Conservation (phyloP, 1,140 invertebrate genomes). For the Daktulosphaira vitifoliae region DNA sequence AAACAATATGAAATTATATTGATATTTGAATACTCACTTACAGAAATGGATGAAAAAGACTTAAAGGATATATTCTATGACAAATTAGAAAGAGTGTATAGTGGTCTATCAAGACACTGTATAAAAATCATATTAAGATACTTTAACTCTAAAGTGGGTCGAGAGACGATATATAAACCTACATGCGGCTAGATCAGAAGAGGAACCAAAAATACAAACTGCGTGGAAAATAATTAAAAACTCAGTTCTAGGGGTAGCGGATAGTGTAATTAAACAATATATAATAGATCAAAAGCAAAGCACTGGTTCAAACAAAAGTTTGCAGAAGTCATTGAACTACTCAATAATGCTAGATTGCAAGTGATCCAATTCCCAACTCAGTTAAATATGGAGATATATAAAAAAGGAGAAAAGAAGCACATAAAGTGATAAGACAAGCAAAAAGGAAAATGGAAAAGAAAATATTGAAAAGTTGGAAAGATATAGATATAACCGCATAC, state of each 20-base stretch:
- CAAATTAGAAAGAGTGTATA: not conserved
- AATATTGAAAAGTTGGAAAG: constrained; percentile 2
- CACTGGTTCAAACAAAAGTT: constrained; percentile 20
- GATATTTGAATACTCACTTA: not conserved
- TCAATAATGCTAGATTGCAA: not conserved
- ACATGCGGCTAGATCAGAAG: not conserved
- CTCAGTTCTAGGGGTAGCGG: constrained; percentile 1
- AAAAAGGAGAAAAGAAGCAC: constrained; percentile 2
- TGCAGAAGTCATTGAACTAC: constrained; percentile 1
- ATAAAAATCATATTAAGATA: constrained; percentile 11
- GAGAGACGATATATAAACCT: not conserved
- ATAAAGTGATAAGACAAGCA: constrained; percentile 15
- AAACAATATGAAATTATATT: constrained; percentile 12
- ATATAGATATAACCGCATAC: not conserved
- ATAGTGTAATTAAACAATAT: not conserved
- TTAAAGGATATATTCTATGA: constrained; percentile 3
- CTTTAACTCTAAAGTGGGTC: not conserved
- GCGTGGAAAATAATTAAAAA: constrained; percentile 16
- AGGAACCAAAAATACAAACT: not conserved
- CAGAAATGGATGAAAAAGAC: not conserved
- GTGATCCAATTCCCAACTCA: constrained; percentile 3
- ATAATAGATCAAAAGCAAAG: not conserved
- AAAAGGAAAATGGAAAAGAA: constrained; percentile 25
- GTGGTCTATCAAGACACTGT: not conserved
- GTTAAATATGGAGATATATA: constrained; percentile 3